Evolutionary conservation across 2,113 vertebrate species (phyloP).

Genomic region (Syngnathus floridae): DNA sequence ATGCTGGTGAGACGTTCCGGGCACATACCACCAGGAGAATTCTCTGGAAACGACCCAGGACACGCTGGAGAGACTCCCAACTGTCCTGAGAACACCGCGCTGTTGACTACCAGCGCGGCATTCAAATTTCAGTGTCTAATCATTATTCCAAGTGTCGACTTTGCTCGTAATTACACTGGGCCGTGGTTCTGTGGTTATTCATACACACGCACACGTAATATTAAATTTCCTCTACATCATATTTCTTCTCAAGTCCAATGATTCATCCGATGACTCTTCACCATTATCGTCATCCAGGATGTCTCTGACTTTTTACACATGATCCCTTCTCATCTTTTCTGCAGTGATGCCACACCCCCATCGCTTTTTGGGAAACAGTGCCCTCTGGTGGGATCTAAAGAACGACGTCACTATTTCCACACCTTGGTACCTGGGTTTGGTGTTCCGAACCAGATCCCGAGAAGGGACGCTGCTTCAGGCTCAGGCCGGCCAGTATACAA

Average conservation of each 20-base stretch:
- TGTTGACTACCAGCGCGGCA: not conserved
- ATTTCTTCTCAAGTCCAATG: slow-evolving; percentile 3
- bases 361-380: slow-evolving; percentile 86
- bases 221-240: not conserved
- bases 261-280: not conserved
- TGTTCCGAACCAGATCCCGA: slow-evolving; percentile 82
- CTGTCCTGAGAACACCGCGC: not conserved
- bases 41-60: not conserved
- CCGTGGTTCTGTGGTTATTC: not conserved
- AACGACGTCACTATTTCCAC: slow-evolving; percentile 85
- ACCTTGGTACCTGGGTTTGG: slow-evolving; percentile 91
- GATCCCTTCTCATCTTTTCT: slow-evolving; percentile 25
- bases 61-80: not conserved
- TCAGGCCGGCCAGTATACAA: slow-evolving; percentile 86
- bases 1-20: no score
- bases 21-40: no score
- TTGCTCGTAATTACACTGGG: no score
- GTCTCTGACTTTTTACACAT: not conserved
- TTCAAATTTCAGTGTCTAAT: not conserved
- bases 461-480: slow-evolving; percentile 87
- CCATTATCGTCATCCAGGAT: not conserved
- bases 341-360: slow-evolving; percentile 89
- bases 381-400: slow-evolving; percentile 93
- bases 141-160: not conserved
- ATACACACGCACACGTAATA: not conserved